Conservation (phyloP, 2,113 vertebrate genomes). For the Poeciliopsis prolifica region DNA sequence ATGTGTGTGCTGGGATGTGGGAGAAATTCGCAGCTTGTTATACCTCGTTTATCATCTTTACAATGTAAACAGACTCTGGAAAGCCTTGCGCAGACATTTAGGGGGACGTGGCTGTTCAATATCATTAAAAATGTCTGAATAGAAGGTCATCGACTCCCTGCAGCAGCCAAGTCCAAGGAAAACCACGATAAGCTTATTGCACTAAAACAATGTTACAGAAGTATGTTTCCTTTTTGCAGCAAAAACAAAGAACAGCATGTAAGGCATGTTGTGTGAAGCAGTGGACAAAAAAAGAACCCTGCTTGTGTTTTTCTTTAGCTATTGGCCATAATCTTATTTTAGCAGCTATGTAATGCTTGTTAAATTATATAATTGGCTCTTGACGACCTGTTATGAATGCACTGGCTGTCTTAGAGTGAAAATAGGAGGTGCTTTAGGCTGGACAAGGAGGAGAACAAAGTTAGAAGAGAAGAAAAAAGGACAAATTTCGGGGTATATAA, state of each 20-base stretch:
- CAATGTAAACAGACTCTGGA: slow-evolving; percentile 1
- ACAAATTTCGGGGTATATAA: neutral
- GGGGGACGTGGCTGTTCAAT: neutral
- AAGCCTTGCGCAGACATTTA: neutral
- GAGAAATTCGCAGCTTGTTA: slow-evolving; percentile 30
- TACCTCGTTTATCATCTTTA: slow-evolving; percentile 26
- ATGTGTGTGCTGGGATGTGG: neutral
- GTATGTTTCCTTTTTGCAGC: neutral
- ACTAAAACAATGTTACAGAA: slow-evolving; percentile 12
- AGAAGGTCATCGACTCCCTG: slow-evolving; percentile 34
- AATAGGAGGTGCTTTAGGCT: slow-evolving; percentile 45
- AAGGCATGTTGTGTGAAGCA: slow-evolving; percentile 36
- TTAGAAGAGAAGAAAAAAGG: slow-evolving; percentile 13
- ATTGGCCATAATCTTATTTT: slow-evolving; percentile 72
- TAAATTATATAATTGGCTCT: slow-evolving; percentile 74
- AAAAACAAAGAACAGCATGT: slow-evolving; percentile 25
- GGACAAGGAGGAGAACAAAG: slow-evolving; percentile 37
- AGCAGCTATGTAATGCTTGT: slow-evolving; percentile 68
- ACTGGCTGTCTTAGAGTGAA: slow-evolving; percentile 52
- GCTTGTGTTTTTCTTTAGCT: slow-evolving; percentile 45
- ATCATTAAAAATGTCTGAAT: slow-evolving; percentile 46
- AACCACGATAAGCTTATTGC: slow-evolving; percentile 24
- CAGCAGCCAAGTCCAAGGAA: slow-evolving; percentile 10
- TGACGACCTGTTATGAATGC: slow-evolving; percentile 67
- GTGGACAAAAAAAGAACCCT: slow-evolving; percentile 39